phyloP scores from a whole-genome alignment of 2,113 vertebrate species.

The Perognathus longimembris region DNA sequence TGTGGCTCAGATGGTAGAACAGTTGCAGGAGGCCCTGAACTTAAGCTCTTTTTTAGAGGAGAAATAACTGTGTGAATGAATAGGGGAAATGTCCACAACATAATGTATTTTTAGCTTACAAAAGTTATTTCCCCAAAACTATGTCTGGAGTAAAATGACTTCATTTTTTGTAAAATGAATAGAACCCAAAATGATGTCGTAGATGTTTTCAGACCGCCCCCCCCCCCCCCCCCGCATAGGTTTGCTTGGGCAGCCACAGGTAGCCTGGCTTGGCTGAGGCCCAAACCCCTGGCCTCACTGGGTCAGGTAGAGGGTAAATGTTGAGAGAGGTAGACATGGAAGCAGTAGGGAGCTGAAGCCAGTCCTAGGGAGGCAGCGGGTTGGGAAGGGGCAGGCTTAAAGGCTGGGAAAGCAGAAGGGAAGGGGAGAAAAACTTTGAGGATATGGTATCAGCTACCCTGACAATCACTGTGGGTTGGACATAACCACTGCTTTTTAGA shows the following conservation, averaged over 20 bases:
- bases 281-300: neutral
- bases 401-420: neutral
- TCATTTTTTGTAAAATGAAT: conserved; percentile 15
- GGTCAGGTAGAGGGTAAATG: neutral
- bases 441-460: neutral
- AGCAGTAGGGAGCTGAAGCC: neutral
- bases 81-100: neutral
- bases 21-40: too few species aligned
- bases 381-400: neutral
- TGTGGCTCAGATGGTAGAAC: too few species aligned
- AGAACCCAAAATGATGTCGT: conserved; percentile 10
- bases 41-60: too few species aligned
- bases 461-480: neutral
- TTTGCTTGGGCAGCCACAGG: neutral
- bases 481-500: neutral
- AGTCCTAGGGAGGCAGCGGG: neutral
- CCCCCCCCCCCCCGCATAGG: neutral
- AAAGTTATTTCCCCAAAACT: conserved; percentile 2
- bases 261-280: neutral
- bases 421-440: neutral
- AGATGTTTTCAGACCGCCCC: neutral
- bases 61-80: neutral
- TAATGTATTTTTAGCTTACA: neutral
- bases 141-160: neutral
- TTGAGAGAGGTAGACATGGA: neutral